A percentile compares a stretch with the other conserved stretches of the same genome.
phyloP scores from a whole-genome alignment of 2,888 invertebrate genomes.

The Acheta domesticus region DNA sequence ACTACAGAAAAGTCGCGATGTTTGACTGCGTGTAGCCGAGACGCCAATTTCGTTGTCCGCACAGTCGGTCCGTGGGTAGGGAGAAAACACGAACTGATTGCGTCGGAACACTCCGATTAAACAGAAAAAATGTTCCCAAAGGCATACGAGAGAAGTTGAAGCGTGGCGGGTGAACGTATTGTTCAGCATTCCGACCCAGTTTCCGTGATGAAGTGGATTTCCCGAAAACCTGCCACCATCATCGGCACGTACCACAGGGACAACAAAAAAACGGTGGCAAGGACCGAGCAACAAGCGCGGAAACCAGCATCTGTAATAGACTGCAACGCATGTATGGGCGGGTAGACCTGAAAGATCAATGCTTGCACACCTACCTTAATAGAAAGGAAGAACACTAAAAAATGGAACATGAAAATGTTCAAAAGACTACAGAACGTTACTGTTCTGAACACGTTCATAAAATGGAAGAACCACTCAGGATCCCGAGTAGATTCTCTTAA shows the following conservation, averaged over 20 bases:
- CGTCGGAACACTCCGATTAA: not conserved
- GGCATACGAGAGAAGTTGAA: not conserved
- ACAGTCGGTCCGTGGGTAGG: too few relatives aligned
- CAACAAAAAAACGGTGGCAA: not conserved
- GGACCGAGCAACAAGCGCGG: not conserved
- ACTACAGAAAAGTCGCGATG: too few relatives aligned
- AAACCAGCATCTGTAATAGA: not conserved
- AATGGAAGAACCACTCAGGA: too few relatives aligned
- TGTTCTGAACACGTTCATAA: too few relatives aligned
- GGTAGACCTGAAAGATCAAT: not conserved
- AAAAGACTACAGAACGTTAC: not conserved
- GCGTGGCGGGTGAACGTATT: not conserved
- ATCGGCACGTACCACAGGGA: not conserved
- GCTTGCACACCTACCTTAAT: too few relatives aligned
- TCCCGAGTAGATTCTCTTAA: too few relatives aligned
- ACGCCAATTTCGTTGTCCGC: too few relatives aligned
- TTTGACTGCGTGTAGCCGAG: too few relatives aligned
- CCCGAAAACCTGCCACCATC: not conserved
- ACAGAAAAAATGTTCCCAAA: not conserved
- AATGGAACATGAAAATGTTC: not conserved
- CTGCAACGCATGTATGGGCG: not conserved
- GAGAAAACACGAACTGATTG: conserved; percentile 6
- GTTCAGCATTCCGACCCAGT: conserved; percentile 12
- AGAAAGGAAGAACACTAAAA: not conserved
- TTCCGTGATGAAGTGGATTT: conserved; percentile 11